phyloP scores from a whole-genome alignment of 2,113 vertebrate genomes.

The Beaufortia kweichowensis region DNA sequence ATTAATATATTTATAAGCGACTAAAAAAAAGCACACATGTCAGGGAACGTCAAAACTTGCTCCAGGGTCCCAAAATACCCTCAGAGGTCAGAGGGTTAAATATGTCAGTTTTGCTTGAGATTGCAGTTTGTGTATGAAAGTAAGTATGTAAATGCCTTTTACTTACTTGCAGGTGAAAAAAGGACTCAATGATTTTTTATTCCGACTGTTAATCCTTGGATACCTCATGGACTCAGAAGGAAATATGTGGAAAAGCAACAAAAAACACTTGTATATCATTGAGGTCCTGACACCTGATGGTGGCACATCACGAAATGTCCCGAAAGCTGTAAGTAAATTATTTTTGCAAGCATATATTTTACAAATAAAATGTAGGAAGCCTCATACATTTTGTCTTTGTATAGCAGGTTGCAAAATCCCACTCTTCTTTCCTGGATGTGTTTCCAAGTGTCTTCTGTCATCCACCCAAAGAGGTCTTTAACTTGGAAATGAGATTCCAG shows the following conservation, averaged over 20 bases:
- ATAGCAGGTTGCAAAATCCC: slow-evolving; percentile 57
- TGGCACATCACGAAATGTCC: slow-evolving; percentile 52
- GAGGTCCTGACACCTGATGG: slow-evolving; percentile 78
- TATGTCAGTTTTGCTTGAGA: too few species aligned
- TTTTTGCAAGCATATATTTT: too few species aligned
- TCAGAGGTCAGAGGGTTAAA: too few species aligned
- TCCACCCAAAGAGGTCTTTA: slow-evolving; percentile 87
- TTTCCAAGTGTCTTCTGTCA: slow-evolving; percentile 88
- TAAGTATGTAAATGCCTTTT: too few species aligned
- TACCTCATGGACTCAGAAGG: slow-evolving; percentile 83
- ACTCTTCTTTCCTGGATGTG: slow-evolving; percentile 76
- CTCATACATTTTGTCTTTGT: slow-evolving; percentile 42
- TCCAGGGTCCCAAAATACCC: too few species aligned
- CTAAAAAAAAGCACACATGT: too few species aligned
- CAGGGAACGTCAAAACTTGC: too few species aligned
- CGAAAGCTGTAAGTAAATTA: slow-evolving; percentile 67
- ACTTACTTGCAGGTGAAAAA: slow-evolving; percentile 76
- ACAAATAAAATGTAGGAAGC: too few species aligned
- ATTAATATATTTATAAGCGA: too few species aligned
- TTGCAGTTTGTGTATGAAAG: too few species aligned
- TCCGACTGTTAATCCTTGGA: slow-evolving; percentile 87
- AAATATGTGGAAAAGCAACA: slow-evolving; percentile 86
- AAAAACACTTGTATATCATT: slow-evolving; percentile 83
- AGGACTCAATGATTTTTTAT: slow-evolving; percentile 87
- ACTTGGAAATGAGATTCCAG: slow-evolving; percentile 64